Evolutionary conservation across 1,140 invertebrate genomes (phyloP).

Genomic region (Panagrolaimus sp.): DNA sequence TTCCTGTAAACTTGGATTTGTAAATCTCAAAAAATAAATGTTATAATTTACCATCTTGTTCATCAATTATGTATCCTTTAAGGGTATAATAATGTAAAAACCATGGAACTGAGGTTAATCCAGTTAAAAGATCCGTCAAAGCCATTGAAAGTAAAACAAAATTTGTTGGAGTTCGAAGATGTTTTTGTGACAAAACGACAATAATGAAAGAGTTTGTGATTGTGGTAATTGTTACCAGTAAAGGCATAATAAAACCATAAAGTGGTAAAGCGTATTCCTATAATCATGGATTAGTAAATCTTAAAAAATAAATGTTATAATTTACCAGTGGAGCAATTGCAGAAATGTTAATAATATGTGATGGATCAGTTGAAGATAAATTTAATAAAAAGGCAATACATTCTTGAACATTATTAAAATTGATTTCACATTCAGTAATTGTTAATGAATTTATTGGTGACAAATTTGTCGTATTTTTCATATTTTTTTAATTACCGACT

Average conservation of each 20-base stretch:
- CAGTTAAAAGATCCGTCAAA: constrained; percentile 80
- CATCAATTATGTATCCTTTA: constrained; percentile 33
- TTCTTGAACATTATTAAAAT: too few relatives aligned
- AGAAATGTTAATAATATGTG: constrained; percentile 15
- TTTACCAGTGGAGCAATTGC: constrained; percentile 12
- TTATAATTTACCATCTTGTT: constrained; percentile 11
- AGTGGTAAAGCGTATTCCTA: constrained; percentile 34
- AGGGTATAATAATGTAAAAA: constrained; percentile 48
- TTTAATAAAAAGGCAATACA: background rate
- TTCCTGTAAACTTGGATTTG: constrained; percentile 16
- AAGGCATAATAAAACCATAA: constrained; percentile 39
- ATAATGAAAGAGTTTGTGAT: constrained; percentile 79
- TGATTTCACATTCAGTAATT: too few relatives aligned
- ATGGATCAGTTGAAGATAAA: background rate
- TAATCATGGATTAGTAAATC: background rate
- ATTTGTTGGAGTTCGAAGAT: constrained; percentile 70
- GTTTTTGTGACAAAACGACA: constrained; percentile 67
- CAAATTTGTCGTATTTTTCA: too few relatives aligned
- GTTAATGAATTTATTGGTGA: too few relatives aligned
- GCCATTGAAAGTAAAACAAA: constrained; percentile 74
- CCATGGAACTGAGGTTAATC: constrained; percentile 40
- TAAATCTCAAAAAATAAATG: background rate
- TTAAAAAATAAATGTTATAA: background rate
- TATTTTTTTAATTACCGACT: too few relatives aligned
- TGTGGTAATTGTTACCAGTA: constrained; percentile 73